Evolutionary conservation across 2,888 invertebrate species (phyloP), one percentile per base, ranked within the genome.

Genomic region (Altica lythri): DNA sequence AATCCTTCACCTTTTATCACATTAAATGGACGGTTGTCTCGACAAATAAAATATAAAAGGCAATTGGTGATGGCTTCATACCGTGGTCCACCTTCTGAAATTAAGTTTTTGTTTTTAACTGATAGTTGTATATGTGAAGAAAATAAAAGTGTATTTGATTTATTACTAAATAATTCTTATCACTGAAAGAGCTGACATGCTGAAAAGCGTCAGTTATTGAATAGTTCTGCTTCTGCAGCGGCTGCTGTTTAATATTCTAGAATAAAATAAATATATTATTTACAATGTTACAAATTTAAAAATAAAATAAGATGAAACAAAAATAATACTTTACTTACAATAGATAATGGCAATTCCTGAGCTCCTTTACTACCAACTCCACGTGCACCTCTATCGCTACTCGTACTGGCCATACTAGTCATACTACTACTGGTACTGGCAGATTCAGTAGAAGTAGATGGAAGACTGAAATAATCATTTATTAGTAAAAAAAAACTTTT

Each of bases 151-250:
- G 5, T 25, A 6, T 25, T 25, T 25, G 5, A 25, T 8, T 25
- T 25, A 25, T 25, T 25, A 25, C 25, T 25, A 25, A 25, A 25
- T n/a, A 6, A 32, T 6, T 32, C 32, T 32, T 32, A 32, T n/a
- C 32, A 32, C 32, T 32, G n/a, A 32, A 32, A 4, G 32, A 32
- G n/a, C 32, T 32, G 32, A 32, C 32, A n/a, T 32, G 32, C n/a
- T 32, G 32, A 32, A 32, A 32, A n/a, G 32, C 32, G n/a, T 19
- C 25, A 25, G 25, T 8, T 25, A 25, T 25, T 6, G 25, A 25
- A 25, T 6, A 25, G 8, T 8, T 25, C 8, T 25, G 25, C 25
- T 25, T 25, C n/a, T n/a, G n/a, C n/a, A n/a, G n/a, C n/a, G n/a
- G n/a, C n/a, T n/a, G n/a, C 25, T 5, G 25, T 25, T 25, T 25